Evolutionary conservation across 1,140 invertebrate genomes (phyloP), one percentile per base, ranked within the genome.

Genomic region (Calycopis cecrops): DNA sequence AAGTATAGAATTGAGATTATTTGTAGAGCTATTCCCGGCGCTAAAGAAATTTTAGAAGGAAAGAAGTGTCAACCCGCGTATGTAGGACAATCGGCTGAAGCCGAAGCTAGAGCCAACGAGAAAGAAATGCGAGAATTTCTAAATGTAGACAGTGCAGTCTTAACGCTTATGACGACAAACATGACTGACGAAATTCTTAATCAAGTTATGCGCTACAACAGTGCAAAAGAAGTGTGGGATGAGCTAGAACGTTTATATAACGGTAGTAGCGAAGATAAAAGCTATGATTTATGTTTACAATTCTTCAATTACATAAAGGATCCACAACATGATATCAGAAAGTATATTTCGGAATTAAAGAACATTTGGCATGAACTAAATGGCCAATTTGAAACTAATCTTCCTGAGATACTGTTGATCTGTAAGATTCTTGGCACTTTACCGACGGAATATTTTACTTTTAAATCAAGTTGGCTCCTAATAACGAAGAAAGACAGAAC

Each of bases 401-500:
- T 51, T 9, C 49, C 55, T 14, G 55, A 57, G 18, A 35, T 57
- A 4, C 12, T 57, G 3, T 9, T 57, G 1, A 51, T 57, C 11
- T 57, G 49, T 18, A 57, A 57, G 33, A 57, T 57, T 8, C 47
- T 57, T 8, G 48, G 44, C 33, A 57, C 48, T 11, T 35, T 57
- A 16, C 55, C 55, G 4, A 28, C 42, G 47, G 21, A 21, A 44
- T 57, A 57, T 37, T 51, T 52, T 28, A 35, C 49, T 4, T 57
- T 57, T 14, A 57, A 57, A 14, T 57, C 55, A 8, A 55, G 53
- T 16, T 55, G 53, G 53, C 2, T 48, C 9, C 4, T 55, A 14
- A 55, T 55, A 28, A 11, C 55, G 12, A 57, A 57, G 28, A 57
- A 51, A 10, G 55, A 57, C 10, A 42, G 37, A 14, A 57, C 55